phyloP scores from a whole-genome alignment of 2,888 invertebrate species.

The Adineta ricciae region DNA sequence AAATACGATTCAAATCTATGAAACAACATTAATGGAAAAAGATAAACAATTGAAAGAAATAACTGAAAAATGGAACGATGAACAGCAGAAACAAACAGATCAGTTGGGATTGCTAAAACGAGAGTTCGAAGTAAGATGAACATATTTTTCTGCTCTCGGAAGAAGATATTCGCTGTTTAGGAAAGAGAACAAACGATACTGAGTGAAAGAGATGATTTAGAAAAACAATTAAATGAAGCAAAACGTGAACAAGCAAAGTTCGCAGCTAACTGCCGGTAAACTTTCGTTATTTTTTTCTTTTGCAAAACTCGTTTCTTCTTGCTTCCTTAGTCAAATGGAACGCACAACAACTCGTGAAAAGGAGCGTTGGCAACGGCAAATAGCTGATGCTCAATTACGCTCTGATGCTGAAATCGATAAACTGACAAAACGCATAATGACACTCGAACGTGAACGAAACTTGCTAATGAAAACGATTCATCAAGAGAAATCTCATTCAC shows the following conservation, averaged over 20 bases:
- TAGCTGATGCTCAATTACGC: constrained; percentile 11
- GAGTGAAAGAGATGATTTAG: constrained; percentile 23
- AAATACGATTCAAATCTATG: not conserved
- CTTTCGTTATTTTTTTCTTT: not conserved
- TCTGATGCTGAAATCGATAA: not conserved
- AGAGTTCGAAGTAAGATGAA: not conserved
- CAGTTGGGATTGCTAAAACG: not conserved
- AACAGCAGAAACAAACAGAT: constrained; percentile 14
- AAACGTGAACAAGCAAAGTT: constrained; percentile 33
- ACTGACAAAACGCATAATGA: constrained; percentile 11
- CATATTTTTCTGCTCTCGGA: not conserved
- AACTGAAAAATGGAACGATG: constrained; percentile 14
- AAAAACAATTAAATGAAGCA: constrained; percentile 31
- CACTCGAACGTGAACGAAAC: constrained; percentile 22
- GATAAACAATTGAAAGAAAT: constrained; percentile 22
- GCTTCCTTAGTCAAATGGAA: constrained; percentile 32
- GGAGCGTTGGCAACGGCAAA: constrained; percentile 21
- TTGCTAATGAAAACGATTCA: constrained; percentile 4
- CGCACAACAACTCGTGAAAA: constrained; percentile 31
- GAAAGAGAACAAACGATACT: constrained; percentile 24
- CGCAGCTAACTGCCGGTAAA: not conserved
- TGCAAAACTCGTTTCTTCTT: not conserved
- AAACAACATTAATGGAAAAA: constrained; percentile 24
- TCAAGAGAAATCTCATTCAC: not conserved
- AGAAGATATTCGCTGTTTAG: not conserved